A percentile compares a stretch with the other conserved stretches of the same genome.
Conservation (phyloP, 1,140 invertebrate genomes). For the Armadillidium nasatum region DNA sequence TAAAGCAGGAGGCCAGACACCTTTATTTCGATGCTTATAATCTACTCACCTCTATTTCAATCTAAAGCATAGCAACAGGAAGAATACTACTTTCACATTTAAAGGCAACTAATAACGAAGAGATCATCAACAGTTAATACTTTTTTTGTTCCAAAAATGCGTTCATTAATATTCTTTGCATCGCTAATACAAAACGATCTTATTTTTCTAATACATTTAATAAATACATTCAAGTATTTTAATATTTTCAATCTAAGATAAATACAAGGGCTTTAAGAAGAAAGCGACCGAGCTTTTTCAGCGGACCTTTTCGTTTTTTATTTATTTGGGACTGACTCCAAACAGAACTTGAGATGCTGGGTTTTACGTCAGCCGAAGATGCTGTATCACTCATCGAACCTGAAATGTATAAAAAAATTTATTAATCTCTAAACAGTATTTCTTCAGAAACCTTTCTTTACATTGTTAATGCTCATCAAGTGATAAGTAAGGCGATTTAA, state of each 20-base stretch:
- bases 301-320: conserved; percentile 40
- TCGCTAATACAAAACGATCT: neutral
- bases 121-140: neutral
- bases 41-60: neutral
- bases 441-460: too few species aligned
- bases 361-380: conserved; percentile 38
- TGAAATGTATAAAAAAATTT: neutral
- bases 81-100: neutral
- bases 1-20: neutral
- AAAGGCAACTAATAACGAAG: neutral
- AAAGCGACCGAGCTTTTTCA: conserved; percentile 41
- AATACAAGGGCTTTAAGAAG: conserved; percentile 43
- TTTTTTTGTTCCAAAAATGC: too few species aligned
- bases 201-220: neutral
- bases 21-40: neutral
- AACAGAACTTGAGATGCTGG: conserved; percentile 37
- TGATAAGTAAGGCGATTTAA: too few species aligned
- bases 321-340: conserved; percentile 33
- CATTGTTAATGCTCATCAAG: too few species aligned
- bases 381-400: conserved; percentile 27
- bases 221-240: neutral
- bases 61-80: neutral
- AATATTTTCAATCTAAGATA: conserved; percentile 37
- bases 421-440: too few species aligned
- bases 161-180: neutral